Conservation (phyloP, 2,113 vertebrate species). For the Noctilio leporinus region DNA sequence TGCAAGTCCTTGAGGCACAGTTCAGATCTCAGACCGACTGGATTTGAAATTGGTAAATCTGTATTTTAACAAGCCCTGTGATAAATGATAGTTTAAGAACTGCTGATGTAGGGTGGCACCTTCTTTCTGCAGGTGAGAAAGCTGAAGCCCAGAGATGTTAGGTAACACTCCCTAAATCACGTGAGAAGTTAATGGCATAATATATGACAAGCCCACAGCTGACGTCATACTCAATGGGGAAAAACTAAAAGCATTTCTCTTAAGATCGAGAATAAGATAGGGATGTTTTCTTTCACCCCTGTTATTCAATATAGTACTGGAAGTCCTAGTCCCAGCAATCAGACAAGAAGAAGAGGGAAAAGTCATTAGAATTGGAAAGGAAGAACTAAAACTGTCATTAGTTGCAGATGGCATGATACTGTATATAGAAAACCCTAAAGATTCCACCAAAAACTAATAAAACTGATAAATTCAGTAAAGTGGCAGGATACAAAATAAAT, state of each 20-base stretch:
- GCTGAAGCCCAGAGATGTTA: not conserved
- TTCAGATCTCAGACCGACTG: not conserved
- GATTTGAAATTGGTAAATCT: not conserved
- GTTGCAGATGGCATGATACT: not conserved
- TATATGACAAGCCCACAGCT: not conserved
- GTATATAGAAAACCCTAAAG: not conserved
- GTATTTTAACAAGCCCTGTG: conserved; percentile 3
- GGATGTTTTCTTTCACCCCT: not conserved
- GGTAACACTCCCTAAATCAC: not conserved
- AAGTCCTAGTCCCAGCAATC: not conserved
- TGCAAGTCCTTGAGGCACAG: not conserved
- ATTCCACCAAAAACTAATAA: no score
- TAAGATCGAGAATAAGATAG: not conserved
- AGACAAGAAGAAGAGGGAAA: not conserved
- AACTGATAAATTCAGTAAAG: no score
- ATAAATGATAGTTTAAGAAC: not conserved
- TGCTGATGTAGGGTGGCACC: not conserved
- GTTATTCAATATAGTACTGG: not conserved
- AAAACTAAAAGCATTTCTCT: not conserved
- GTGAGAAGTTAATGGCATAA: not conserved
- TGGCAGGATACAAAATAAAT: no score
- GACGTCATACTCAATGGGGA: not conserved
- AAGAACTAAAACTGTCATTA: not conserved
- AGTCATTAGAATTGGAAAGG: not conserved
- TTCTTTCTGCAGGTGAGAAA: not conserved